These are phyloP conservation scores for Acanthosepion esculentum DNA, from an alignment of 2,888 invertebrate genomes.

Conservation along the genomic window DNA sequence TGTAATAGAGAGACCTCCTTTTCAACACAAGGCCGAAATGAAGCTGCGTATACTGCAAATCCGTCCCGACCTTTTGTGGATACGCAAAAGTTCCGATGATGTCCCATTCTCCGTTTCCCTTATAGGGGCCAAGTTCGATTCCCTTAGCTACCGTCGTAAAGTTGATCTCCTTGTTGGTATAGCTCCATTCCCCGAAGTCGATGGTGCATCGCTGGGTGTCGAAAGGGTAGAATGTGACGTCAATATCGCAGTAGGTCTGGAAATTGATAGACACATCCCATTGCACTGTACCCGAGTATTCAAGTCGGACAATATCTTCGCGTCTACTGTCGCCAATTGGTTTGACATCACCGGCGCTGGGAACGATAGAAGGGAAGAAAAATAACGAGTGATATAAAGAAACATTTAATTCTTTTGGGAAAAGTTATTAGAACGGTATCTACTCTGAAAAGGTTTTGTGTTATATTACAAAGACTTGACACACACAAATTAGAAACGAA, in stretches of 20 bases:
- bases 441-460: too few relatives aligned
- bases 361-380: not conserved
- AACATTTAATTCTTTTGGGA: too few relatives aligned
- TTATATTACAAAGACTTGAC: too few relatives aligned
- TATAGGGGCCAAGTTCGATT: conserved; percentile 52
- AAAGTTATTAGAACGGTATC: too few relatives aligned
- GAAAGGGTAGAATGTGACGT: conserved; percentile 55
- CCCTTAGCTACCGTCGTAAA: conserved; percentile 50
- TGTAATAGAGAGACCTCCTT: conserved; percentile 52
- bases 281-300: conserved; percentile 52
- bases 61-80: not conserved
- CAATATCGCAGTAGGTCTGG: conserved; percentile 53
- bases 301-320: conserved; percentile 52
- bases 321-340: conserved; percentile 51
- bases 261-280: conserved; percentile 55
- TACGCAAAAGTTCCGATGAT: conserved; percentile 48
- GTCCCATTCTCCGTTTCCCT: conserved; percentile 53
- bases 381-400: too few relatives aligned
- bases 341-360: conserved; percentile 45
- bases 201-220: conserved; percentile 53
- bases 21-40: conserved; percentile 51
- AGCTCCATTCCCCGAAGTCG: conserved; percentile 54
- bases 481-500: too few relatives aligned
- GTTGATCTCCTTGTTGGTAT: conserved; percentile 52
- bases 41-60: conserved; percentile 44